Base-by-base conservation (phyloP, 1,140 invertebrate species). In the Eurosta solidaginis region DNA sequence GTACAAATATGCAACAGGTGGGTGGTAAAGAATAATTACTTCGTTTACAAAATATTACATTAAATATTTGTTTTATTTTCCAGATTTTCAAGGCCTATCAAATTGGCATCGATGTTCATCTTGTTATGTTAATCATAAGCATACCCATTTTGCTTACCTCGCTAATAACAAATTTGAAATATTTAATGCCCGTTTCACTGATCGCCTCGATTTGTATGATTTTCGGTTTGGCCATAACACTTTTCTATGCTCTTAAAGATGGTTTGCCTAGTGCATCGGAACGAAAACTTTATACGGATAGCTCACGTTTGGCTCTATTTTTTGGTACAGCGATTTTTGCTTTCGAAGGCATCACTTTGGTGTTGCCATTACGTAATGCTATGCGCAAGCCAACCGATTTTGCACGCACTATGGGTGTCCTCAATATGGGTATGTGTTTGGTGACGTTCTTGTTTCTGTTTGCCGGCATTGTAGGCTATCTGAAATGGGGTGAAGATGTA, bases 361-460 rank as follows among this genome's bases (percentile, higher is more conserved):
- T 95, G 49, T 89, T 98, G 79, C 96, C 96, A 1, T 84, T 98
- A 81, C 95, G 97, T 88, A 96, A 96, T 83, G 93, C 96, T 84
- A 97, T 98, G 96, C 92, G 91, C 81, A 91, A 91, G n/a, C 94
- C 95, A 0, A 88, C 90, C 78, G 91, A 92, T 78, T 97, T 97
- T 87, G 92, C 91, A 75, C 94, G 91, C 78, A 89, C 91, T 3
- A 84, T 93, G 4, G 96, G 96, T 1, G 95, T 97, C 1, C 87
- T 97, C 7, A 97, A 97, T 84, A 91, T 93, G 2, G 93, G 94
- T 47, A 97, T 97, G 96, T 82, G 84, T 76, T 81, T 87, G 1
- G 85, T 86, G 78, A 91, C 91, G 1, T 75, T 86, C 49, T 91
- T 96, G 80, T 96, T 96, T 85, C 91, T 94, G 7, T 88, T 91